A percentile compares a stretch with the other conserved stretches of the same genome.
phyloP scores from a whole-genome alignment of 2,797 vertebrate genomes.

The Catharus ustulatus region DNA sequence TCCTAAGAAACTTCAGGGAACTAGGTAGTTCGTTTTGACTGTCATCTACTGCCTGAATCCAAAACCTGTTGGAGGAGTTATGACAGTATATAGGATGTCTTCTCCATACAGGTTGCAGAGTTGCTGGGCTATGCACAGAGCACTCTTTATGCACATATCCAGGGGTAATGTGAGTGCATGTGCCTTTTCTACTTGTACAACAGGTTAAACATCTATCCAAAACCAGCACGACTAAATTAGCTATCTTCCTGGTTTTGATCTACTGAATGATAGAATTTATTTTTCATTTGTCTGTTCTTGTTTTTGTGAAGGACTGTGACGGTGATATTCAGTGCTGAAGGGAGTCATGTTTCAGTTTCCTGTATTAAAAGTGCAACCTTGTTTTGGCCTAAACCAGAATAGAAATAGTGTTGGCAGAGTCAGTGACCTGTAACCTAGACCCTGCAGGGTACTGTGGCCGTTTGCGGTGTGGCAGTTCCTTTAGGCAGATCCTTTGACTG shows the following conservation, averaged over 20 bases:
- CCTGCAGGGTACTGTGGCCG: neutral
- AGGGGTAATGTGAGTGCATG: neutral
- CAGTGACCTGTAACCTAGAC: neutral
- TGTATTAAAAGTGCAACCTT: neutral
- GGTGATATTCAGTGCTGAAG: accelerated
- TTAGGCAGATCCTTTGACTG: neutral
- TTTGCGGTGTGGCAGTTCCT: neutral
- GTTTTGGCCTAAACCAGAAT: neutral
- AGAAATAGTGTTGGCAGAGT: neutral
- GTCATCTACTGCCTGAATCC: neutral
- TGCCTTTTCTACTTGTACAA: neutral
- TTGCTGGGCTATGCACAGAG: neutral
- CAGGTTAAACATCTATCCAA: neutral
- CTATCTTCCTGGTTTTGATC: neutral
- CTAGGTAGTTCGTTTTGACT: neutral
- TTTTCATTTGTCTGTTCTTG: neutral
- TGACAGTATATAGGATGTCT: neutral
- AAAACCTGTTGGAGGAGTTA: neutral
- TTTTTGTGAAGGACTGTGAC: neutral
- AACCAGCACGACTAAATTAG: neutral
- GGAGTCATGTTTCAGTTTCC: neutral
- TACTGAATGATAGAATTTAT: neutral
- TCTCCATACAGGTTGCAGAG: neutral
- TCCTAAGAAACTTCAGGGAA: neutral
- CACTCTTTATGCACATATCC: neutral